phyloP scores from a whole-genome alignment of 2,797 vertebrate genomes.

The Micromesistius poutassou region DNA sequence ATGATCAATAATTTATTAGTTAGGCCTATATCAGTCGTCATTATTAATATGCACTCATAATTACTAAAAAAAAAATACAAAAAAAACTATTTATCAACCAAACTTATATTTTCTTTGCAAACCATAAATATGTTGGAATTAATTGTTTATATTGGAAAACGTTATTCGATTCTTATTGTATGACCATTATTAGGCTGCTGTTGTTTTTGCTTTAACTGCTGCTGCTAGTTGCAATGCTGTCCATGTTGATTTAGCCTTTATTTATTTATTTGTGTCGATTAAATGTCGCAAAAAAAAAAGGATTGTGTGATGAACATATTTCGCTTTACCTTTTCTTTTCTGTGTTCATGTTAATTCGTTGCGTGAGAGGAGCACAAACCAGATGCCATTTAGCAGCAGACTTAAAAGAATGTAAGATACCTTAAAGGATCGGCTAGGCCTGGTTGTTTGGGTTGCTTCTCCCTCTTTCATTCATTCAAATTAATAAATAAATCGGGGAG shows the following conservation, averaged over 20 bases:
- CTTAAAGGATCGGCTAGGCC: constrained; percentile 47
- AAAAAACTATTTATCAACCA: not conserved
- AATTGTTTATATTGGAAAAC: not conserved
- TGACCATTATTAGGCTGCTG: not conserved
- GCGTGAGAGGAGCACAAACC: not conserved
- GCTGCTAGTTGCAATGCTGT: not conserved
- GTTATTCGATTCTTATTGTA: not conserved
- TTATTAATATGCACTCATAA: constrained; percentile 8
- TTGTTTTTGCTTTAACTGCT: not conserved
- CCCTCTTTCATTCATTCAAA: constrained; percentile 69
- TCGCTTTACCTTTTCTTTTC: not conserved
- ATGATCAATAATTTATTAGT: constrained; percentile 20
- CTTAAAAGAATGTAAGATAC: too few species aligned
- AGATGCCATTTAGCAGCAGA: not conserved
- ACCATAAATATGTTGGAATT: not conserved
- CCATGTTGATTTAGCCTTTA: not conserved
- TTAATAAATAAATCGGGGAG: constrained; percentile 79
- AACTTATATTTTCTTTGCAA: not conserved
- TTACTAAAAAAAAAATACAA: constrained; percentile 4
- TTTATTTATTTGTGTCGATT: constrained; percentile 6
- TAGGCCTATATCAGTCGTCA: constrained; percentile 23
- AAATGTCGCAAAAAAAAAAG: constrained; percentile 1
- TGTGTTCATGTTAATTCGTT: constrained; percentile 1
- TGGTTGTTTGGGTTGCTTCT: constrained; percentile 68
- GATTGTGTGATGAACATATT: not conserved